Conservation (phyloP, 2,113 vertebrate genomes). For the Sinocyclocheilus anshuiensis region DNA sequence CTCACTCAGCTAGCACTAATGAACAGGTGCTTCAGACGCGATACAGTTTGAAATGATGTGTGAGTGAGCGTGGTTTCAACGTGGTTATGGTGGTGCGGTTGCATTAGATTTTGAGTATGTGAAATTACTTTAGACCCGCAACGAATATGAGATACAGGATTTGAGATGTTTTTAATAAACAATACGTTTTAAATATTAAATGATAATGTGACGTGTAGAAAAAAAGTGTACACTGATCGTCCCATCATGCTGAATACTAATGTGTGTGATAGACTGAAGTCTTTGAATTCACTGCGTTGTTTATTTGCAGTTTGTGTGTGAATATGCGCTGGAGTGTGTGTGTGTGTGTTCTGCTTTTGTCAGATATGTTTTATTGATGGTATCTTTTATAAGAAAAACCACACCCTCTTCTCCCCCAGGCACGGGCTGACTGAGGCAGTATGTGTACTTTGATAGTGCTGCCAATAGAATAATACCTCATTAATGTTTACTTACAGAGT, state of each 20-base stretch:
- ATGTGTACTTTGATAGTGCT: conserved; percentile 69
- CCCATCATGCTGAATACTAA: not conserved
- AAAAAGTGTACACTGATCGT: not conserved
- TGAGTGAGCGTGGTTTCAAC: not conserved
- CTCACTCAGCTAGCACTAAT: conserved; percentile 10
- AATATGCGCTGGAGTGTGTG: not conserved
- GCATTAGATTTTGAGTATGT: not conserved
- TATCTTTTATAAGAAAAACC: conserved; percentile 48
- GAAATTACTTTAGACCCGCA: too few species aligned
- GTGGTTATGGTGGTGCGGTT: not conserved
- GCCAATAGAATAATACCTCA: conserved; percentile 63
- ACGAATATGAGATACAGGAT: too few species aligned
- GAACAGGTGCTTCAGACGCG: conserved; percentile 9
- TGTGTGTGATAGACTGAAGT: not conserved
- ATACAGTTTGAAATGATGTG: not conserved
- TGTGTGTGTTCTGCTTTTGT: conserved; percentile 40
- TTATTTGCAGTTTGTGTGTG: conserved; percentile 9
- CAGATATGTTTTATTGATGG: conserved; percentile 45
- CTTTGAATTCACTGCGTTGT: not conserved
- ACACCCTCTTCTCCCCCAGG: conserved; percentile 47
- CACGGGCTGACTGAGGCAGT: conserved; percentile 49
- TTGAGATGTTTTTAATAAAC: too few species aligned
- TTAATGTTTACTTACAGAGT: conserved; percentile 72
- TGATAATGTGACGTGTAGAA: not conserved
- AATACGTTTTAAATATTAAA: too few species aligned